Evolutionary conservation across 2,113 vertebrate species (phyloP).

Genomic region (Marmota flaviventris): DNA sequence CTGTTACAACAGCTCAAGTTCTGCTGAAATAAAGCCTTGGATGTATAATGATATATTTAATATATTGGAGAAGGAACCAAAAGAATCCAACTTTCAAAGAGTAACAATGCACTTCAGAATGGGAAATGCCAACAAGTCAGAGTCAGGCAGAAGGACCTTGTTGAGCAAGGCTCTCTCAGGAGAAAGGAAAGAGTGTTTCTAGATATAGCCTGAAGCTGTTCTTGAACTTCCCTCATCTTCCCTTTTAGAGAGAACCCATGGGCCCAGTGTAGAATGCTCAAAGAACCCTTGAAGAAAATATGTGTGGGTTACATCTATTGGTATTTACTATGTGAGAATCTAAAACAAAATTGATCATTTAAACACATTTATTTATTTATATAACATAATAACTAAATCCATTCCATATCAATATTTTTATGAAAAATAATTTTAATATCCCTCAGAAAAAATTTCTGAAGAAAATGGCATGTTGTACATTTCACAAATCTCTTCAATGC

Average conservation of each 20-base stretch:
- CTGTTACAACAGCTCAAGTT: not conserved
- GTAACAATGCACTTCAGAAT: not conserved
- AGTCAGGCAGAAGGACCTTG: not conserved
- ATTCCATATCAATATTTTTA: not conserved
- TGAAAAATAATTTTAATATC: not conserved
- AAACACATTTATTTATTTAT: not conserved
- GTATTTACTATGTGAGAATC: slow-evolving; percentile 4
- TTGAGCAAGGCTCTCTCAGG: not conserved
- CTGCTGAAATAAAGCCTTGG: not conserved
- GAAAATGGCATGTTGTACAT: not conserved
- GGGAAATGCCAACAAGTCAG: not conserved
- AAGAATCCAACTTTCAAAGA: not conserved
- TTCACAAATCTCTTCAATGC: slow-evolving; percentile 35
- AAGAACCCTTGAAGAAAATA: not conserved
- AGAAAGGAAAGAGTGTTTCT: not conserved
- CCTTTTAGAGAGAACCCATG: not conserved
- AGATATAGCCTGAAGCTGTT: not conserved
- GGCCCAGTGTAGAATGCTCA: not conserved
- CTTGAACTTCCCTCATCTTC: not conserved
- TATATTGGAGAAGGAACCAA: not conserved
- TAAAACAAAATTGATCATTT: not conserved
- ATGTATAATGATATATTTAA: not conserved
- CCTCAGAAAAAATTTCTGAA: not conserved
- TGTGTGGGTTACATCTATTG: not conserved
- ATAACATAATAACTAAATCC: not conserved